Evolutionary conservation across 2,113 vertebrate species (phyloP).

Genomic region (Apus apus): DNA sequence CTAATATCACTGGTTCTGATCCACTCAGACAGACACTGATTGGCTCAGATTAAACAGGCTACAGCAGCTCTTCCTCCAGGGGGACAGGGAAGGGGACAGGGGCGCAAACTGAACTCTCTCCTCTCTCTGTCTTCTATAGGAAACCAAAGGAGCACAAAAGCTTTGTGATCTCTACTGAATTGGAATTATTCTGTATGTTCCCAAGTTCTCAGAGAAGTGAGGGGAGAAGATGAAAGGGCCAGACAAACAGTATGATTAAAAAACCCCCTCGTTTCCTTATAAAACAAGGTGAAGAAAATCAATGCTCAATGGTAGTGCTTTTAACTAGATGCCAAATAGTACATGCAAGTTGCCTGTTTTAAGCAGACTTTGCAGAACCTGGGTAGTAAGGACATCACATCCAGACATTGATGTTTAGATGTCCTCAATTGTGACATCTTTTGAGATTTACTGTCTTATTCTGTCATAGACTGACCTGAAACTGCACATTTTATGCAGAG

Average conservation of each 20-base stretch:
- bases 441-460: background rate
- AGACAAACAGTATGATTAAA: background rate
- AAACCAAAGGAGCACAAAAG: background rate
- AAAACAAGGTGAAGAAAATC: background rate
- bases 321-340: background rate
- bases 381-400: background rate
- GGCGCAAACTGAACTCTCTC: background rate
- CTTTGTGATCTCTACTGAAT: background rate
- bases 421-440: background rate
- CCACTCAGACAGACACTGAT: background rate
- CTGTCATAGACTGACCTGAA: background rate
- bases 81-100: background rate
- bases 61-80: background rate
- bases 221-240: background rate
- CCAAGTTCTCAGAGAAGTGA: background rate
- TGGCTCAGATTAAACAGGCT: background rate
- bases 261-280: background rate
- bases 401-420: background rate
- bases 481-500: background rate
- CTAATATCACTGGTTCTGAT: background rate
- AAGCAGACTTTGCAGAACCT: background rate
- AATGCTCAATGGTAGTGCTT: accelerated
- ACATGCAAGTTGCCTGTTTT: background rate
- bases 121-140: background rate
- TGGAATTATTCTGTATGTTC: background rate